Evolutionary conservation across 1,140 invertebrate genomes (phyloP).

Genomic region (Orius insidiosus): DNA sequence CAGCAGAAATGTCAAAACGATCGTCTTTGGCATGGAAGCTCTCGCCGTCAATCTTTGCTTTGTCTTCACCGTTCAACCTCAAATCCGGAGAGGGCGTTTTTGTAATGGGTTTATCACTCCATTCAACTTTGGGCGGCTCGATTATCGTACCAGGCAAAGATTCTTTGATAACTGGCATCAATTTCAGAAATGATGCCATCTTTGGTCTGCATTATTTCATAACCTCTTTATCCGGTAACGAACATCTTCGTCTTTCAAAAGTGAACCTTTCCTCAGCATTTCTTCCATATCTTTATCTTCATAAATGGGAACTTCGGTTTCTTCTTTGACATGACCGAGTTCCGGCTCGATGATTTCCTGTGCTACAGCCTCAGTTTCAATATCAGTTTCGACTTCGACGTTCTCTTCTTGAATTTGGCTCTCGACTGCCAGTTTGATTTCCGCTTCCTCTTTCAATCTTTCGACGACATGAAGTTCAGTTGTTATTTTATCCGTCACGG

Average conservation of each 20-base stretch:
- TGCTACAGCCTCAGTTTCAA: conserved; percentile 14
- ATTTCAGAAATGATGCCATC: neutral
- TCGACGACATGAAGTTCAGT: no score
- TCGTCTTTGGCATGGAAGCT: no score
- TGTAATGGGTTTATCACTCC: no score
- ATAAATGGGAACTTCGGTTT: no score
- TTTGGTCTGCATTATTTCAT: neutral
- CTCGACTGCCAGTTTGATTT: conserved; percentile 5
- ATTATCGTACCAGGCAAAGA: no score
- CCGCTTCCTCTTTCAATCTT: conserved; percentile 3
- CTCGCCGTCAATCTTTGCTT: no score
- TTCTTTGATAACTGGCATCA: no score
- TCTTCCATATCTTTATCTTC: conserved; percentile 24
- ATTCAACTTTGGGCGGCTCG: no score
- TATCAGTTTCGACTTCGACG: conserved; percentile 1
- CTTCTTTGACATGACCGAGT: conserved; percentile 7
- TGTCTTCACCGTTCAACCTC: no score
- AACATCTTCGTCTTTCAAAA: neutral
- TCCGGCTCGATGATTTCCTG: conserved; percentile 20
- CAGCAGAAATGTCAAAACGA: no score
- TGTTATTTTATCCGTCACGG: no score
- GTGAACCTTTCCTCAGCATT: neutral
- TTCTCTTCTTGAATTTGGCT: conserved; percentile 23
- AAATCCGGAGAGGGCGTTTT: no score
- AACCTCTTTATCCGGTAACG: neutral